Evolutionary conservation across 1,140 invertebrate species (phyloP), one percentile per base, ranked within the genome.

Genomic region (Galendromus occidentalis): DNA sequence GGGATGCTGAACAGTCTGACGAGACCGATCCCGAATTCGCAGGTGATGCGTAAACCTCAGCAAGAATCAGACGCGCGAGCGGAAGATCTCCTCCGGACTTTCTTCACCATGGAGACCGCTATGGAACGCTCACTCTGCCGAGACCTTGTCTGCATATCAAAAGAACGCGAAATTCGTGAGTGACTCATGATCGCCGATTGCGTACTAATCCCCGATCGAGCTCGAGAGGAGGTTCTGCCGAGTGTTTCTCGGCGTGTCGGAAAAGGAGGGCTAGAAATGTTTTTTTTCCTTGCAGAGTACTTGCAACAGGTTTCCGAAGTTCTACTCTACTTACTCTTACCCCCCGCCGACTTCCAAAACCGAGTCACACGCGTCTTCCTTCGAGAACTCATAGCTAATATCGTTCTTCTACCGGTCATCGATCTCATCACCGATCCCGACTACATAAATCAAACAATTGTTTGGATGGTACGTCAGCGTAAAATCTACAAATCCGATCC

Each of bases 401-500:
- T 82, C 69, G 81, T 94, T 45, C 82, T 94, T 66, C 77, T 83
- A 68, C 88, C 90, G 5, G 75, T 90, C 4, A 79, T 95, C 44
- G 80, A 86, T 73, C 78, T 88, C 70, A 76, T 94, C 59, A 88
- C 88, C 30, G 89, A 95, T 78, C 91, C 92, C 66, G 89, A 94
- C 80, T 93, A 90, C 75, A 85, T 96, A 69, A 95, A 95, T 80
- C 86, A 90, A 77, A 82, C 83, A 64, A 85, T 92, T 73, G 83
- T 93, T 72, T 89, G 87, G 85, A 81, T 88, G 80, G 88, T 92
- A 77, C 83, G 83, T 82, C 67, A 41, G 65, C 17, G 17, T 44
- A 45, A 41, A 17, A 30, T 66, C 64, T 44, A 29, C 65, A 42
- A 67, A 42, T 39, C 33, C 33, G 33, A 39, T 39, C 4, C 33